Base-by-base conservation (phyloP, 1,140 invertebrate species). In the Amphibalanus amphitrite region DNA sequence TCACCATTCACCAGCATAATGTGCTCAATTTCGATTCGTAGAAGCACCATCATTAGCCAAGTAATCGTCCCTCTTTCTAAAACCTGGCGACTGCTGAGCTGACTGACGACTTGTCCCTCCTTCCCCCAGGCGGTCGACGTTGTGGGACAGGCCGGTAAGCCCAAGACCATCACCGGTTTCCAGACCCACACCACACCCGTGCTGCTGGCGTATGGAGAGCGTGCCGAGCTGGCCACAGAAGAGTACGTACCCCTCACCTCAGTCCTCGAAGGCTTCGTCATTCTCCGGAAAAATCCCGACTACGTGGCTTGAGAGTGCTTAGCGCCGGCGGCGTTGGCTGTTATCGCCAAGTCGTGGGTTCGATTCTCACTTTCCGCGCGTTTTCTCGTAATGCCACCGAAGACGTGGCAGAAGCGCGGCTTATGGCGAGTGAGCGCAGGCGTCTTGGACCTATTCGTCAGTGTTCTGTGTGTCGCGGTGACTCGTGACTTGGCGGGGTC, bases 131-230 rank as follows among this genome's bases (percentile, higher is more conserved):
- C 97, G 69, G 95, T 99, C 0, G 97, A 99, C 85, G 94, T 98
- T 10, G 97, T 99, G 28, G 97, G 97, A 10, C 97, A 99, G 82
- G 97, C 97, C 13, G 97, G 97, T 40, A 98, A 97, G 78, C 97
- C 97, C 0, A 99, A 99, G 82, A 98, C 97, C 0, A 99, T 99
- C 70, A 99, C 97, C 28, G 97, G 97, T 29, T 99, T 99, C 78
- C 97, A 99, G 81, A 99, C 97, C 0, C 97, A 99, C 79, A 98
- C 96, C 20, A 99, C 97, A 15, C 97, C 97, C 0, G 97, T 99
- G 20, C 82, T 99, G 30, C 81, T 99, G 59, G 95, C 94, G 0
- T 92, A 94, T 79, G 97, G 97, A 15, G 97, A 99, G 82, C 84
- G 97, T 74, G 97, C 97, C 3, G 97, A 99, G 81, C 82, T 99